Evolutionary conservation across 2,888 invertebrate genomes (phyloP).

Genomic region (Therioaphis trifolii): DNA sequence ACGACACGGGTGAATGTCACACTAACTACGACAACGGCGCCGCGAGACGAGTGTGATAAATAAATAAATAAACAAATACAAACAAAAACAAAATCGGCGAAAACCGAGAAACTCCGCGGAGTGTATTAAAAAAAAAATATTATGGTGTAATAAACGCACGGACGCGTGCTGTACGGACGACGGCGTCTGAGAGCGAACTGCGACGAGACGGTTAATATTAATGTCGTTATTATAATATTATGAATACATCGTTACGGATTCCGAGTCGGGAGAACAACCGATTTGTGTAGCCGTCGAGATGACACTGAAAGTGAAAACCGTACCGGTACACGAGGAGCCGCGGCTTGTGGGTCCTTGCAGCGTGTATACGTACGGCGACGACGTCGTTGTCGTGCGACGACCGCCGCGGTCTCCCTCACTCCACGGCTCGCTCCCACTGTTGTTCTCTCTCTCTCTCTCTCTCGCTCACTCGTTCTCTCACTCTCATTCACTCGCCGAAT

Average conservation of each 20-base stretch:
- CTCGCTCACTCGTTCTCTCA: background rate
- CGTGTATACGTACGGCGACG: background rate
- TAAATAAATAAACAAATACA: background rate
- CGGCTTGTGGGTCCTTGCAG: background rate
- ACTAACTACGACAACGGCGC: background rate
- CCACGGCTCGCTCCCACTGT: background rate
- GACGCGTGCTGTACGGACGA: background rate
- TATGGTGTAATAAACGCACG: too few species aligned
- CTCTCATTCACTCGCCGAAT: background rate
- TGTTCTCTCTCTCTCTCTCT: background rate
- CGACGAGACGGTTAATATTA: too few species aligned
- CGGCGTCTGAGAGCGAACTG: too few species aligned
- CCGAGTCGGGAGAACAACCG: slow-evolving; percentile 47
- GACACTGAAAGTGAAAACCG: slow-evolving; percentile 63
- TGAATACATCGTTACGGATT: too few species aligned
- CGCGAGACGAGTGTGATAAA: background rate
- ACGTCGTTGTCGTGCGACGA: slow-evolving; percentile 21
- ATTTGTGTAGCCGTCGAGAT: slow-evolving; percentile 55
- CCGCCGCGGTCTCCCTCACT: too few species aligned
- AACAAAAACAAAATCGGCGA: background rate
- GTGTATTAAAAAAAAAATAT: background rate
- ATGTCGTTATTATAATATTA: too few species aligned
- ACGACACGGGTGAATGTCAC: too few species aligned
- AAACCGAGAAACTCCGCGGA: background rate
- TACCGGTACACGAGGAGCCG: slow-evolving; percentile 60